Base-by-base conservation (phyloP, 1,140 invertebrate species). In the Zophobas atratus region DNA sequence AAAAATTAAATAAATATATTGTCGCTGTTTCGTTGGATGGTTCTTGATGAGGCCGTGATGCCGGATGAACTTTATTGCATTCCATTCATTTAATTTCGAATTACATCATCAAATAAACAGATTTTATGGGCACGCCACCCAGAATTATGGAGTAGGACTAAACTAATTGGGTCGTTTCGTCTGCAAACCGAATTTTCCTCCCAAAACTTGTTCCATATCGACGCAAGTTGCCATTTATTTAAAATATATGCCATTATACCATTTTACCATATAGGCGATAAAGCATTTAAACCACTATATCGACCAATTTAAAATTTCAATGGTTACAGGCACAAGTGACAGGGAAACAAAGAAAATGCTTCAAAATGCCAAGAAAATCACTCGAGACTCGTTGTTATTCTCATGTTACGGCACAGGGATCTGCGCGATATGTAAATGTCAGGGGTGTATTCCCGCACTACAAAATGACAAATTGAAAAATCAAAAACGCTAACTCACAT, bases 1-100 rank as follows among this genome's bases (percentile, higher is more conserved):
- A 81, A 81, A 81, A 81, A 80, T 78, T 81, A 81, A 81, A 81
- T 77, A 79, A 75, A 75, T 73, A 75, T 75, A 75, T 75, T 75
- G 55, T 46, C 56, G 71, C 35, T 75, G 56, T 57, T 75, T 46
- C 43, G 38, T 75, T 41, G 39, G 41, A 46, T 75, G 53, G 43
- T 43, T 57, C 53, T 43, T 57, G 72, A 57, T 75, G 72, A 57
- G 55, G 34, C 56, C n/a, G 38, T 72, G 60, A 67, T 67, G 60
- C 60, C 39, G 39, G 60, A 41, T 67, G 60, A 67, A 67, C 60
- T 67, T 67, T 67, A 67, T 67, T 67, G 60, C 60, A 67, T 67
- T 67, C 43, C 60, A 67, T 67, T 67, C 60, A 67, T 67, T 67
- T 67, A 67, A 67, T 67, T 67, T 41, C 57, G 57, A 67, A 67